Base-by-base conservation (phyloP, 2,113 vertebrate species). In the Polypterus bichir region DNA sequence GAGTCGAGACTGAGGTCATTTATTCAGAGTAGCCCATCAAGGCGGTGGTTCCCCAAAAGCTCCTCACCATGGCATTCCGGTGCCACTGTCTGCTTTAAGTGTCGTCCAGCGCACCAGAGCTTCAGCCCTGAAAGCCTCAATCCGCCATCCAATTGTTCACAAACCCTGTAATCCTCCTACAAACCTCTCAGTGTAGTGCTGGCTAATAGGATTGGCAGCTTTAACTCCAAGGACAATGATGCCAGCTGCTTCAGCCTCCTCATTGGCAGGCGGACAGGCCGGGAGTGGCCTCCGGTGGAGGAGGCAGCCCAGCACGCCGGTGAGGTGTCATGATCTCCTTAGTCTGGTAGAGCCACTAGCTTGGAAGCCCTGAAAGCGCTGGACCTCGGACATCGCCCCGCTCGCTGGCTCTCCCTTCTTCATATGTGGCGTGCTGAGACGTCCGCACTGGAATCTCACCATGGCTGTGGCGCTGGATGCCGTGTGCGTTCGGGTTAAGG, bases 131-230 rank as follows among this genome's bases (percentile, higher is more conserved):
- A 27, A 27, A 27, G 56, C n/a, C 8, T 27, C 56, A 44, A 79
- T 80, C 74, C 63, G 47, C 68, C 59, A 74, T 89, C 88, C 87
- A 92, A 89, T 94, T 93, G 92, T 90, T 86, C 84, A 86, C 84
- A 77, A 86, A 79, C 77, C 80, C 83, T 82, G 67, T 97, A 97
- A 98, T 97, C 93, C 90, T 81, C 85, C 87, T 88, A 81, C 79
- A 78, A 74, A 81, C 78, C 82, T 86, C 86, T 87, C 89, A 88
- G 89, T 86, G 87, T 88, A 88, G 86, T 77, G 68, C 74, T 65
- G 74, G 75, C 86, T 92, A 95, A 98, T 96, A 93, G 90, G 95
- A 97, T 98, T 88, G 79, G 74, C 71, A 80, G 87, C 83, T 91
- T 94, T 92, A 89, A 88, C 89, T 83, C 81, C 78, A 80, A 79